Evolutionary conservation across 2,888 invertebrate genomes (phyloP), one percentile per base, ranked within the genome.

Genomic region (Achlya flavicornis): DNA sequence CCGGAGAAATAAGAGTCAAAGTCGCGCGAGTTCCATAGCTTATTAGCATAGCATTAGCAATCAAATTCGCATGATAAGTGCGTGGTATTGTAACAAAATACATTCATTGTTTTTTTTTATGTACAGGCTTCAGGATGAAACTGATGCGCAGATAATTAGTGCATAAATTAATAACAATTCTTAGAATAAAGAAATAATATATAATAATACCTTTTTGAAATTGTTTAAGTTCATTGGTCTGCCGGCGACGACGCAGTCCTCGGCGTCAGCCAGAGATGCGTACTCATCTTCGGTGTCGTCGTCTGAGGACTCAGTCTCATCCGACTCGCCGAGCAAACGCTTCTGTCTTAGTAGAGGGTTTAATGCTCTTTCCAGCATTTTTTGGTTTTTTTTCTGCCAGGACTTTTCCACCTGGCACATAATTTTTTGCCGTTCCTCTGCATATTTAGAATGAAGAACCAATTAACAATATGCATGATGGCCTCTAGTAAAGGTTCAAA

Each of bases 341-440:
- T 79, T 74, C 69, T 87, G 84, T 0, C 81, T 71, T 43, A 86
- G 84, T 10, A 91, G 66, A 0, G 93, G 92, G 43, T 87, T 83
- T n/a, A 66, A n/a, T 0, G 91, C 88, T 0, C 90, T 82, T 0
- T 77, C 71, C 0, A 86, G 53, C 75, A 88, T 79, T n/a, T 79
- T 80, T 43, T 87, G 87, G 80, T 96, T 95, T 5, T 96, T 94
- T 72, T 94, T 95, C 0, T 94, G 94, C 97, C 98, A 98, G 68
- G 96, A 95, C 0, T 94, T 93, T 76, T 97, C 97, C 0, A 98
- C 97, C 0, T 96, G 95, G 19, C 95, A 94, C 65, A 96, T 95
- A 0, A 97, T 91, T 70, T 96, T 96, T 64, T 95, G 95, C 6
- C 97, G 94, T 84, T 98, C 98, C 63, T 94, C 97, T 95, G 89